phyloP scores from a whole-genome alignment of 2,888 invertebrate genomes.

The Agriotes lineatus region DNA sequence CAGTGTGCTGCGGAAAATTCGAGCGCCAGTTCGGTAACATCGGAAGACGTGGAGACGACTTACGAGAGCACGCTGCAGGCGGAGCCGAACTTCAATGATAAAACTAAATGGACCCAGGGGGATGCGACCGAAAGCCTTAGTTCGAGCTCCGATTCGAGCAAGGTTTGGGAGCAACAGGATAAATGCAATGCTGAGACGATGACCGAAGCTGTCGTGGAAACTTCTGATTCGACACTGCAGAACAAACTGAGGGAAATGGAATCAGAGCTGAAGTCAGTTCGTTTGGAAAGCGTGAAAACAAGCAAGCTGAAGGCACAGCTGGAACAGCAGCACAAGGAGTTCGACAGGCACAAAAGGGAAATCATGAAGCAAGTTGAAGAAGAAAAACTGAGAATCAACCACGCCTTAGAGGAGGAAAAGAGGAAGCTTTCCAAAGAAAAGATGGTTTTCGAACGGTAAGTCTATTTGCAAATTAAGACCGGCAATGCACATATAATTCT shows the following conservation, averaged over 20 bases:
- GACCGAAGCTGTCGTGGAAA: conserved; percentile 50
- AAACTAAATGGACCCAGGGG: conserved; percentile 41
- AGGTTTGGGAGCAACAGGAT: not conserved
- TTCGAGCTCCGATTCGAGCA: not conserved
- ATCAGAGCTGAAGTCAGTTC: conserved; percentile 71
- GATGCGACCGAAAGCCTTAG: conserved; percentile 2
- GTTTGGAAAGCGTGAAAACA: conserved; percentile 68
- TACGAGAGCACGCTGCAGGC: conserved; percentile 7
- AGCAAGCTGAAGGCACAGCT: conserved; percentile 62
- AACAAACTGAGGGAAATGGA: conserved; percentile 76
- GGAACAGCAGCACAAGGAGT: conserved; percentile 68
- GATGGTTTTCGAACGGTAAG: conserved; percentile 63
- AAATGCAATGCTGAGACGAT: conserved; percentile 42
- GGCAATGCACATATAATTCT: too few relatives aligned
- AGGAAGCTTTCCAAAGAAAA: conserved; percentile 75
- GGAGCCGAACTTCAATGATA: conserved; percentile 33
- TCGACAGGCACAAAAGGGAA: conserved; percentile 68
- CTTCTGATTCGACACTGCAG: conserved; percentile 69
- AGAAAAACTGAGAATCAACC: conserved; percentile 74
- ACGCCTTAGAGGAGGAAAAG: conserved; percentile 73
- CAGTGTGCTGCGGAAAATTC: conserved; percentile 11
- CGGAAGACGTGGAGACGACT: conserved; percentile 41
- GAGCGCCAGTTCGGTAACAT: conserved; percentile 47
- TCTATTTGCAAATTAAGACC: too few relatives aligned
- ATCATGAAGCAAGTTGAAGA: conserved; percentile 72